These are phyloP conservation scores for Bombus breviceps DNA, from an alignment of 1,140 invertebrate species.

Conservation along the genomic window DNA sequence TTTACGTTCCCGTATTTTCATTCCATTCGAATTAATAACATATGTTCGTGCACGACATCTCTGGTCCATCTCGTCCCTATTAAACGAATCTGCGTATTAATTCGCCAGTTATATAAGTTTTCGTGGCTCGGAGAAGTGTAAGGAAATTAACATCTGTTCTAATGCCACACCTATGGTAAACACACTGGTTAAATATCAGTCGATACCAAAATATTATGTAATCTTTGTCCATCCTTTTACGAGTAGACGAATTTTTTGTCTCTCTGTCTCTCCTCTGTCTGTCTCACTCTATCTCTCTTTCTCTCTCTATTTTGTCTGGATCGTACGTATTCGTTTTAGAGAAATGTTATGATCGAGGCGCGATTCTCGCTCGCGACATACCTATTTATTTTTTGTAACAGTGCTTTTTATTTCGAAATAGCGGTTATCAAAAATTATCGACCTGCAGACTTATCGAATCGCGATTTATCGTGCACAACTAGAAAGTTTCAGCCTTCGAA, in stretches of 20 bases:
- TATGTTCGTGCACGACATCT: constrained; percentile 11
- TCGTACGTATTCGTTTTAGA: too few species aligned
- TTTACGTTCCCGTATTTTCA: constrained; percentile 22
- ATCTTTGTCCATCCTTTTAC: neutral
- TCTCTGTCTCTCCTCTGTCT: neutral
- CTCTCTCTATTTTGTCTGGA: too few species aligned
- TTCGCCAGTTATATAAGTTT: constrained; percentile 39
- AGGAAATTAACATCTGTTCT: constrained; percentile 66
- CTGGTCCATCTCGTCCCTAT: neutral
- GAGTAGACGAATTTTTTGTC: constrained; percentile 29
- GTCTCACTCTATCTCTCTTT: too few species aligned
- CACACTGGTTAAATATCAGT: constrained; percentile 3
- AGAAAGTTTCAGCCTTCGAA: constrained; percentile 23
- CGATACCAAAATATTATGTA: constrained; percentile 12
- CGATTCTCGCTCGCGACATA: neutral
- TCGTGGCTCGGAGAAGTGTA: neutral
- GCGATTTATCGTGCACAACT: constrained; percentile 64
- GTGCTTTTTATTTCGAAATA: constrained; percentile 66
- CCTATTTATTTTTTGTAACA: constrained; percentile 35
- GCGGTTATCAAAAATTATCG: constrained; percentile 79
- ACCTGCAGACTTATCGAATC: constrained; percentile 48
- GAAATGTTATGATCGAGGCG: neutral
- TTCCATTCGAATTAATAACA: constrained; percentile 32
- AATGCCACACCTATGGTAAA: constrained; percentile 49
- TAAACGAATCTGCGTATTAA: constrained; percentile 20